These are phyloP conservation scores for Amyelois transitella DNA, from an alignment of 1,140 invertebrate genomes.

Conservation along the genomic window DNA sequence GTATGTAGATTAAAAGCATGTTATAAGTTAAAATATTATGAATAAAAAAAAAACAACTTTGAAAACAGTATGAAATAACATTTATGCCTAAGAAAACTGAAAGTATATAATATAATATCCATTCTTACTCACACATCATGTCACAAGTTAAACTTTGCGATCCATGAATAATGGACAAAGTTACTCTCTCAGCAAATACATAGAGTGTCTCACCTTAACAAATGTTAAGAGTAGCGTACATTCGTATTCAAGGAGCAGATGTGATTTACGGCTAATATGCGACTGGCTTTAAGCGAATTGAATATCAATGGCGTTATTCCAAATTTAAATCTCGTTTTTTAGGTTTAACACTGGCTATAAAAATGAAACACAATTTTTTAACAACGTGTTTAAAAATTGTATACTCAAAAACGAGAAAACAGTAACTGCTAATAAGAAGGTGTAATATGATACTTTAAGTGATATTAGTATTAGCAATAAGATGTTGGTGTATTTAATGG, in stretches of 20 bases:
- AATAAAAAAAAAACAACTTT: too few relatives aligned
- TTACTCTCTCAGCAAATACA: background rate
- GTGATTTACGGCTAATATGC: constrained; percentile 3
- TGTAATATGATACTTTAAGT: too few relatives aligned
- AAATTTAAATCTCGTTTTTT: background rate
- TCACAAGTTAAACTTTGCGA: background rate
- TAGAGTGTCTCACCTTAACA: background rate
- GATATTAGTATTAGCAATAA: too few relatives aligned
- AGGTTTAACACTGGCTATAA: background rate
- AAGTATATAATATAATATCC: too few relatives aligned
- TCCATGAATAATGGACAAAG: background rate
- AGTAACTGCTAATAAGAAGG: too few relatives aligned
- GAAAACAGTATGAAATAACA: too few relatives aligned
- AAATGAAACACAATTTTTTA: background rate
- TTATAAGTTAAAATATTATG: too few relatives aligned
- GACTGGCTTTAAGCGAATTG: background rate
- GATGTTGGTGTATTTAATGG: too few relatives aligned
- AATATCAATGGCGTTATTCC: background rate
- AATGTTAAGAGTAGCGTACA: background rate
- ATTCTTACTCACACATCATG: background rate
- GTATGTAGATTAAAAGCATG: too few relatives aligned
- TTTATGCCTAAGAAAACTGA: too few relatives aligned
- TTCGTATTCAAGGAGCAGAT: background rate
- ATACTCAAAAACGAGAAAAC: too few relatives aligned
- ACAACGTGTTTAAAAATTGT: too few relatives aligned